These are phyloP conservation scores for Druceiella hillmani DNA, from an alignment of 2,888 invertebrate genomes.

Conservation along the genomic window DNA sequence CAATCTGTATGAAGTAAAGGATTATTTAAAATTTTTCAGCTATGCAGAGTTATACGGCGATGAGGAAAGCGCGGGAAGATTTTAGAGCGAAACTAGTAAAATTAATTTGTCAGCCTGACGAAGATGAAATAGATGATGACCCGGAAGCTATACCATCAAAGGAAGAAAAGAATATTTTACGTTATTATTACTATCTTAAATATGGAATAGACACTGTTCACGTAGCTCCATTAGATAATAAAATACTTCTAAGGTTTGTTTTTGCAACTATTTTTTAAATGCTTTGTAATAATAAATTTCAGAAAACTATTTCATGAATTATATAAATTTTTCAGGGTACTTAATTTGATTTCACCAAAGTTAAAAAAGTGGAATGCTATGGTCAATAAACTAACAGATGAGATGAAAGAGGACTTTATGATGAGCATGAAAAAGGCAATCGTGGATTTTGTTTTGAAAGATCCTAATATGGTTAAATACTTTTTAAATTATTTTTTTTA, in stretches of 20 bases:
- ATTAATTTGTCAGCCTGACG: constrained; percentile 58
- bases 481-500: too few relatives aligned
- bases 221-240: constrained; percentile 76
- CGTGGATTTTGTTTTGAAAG: constrained; percentile 85
- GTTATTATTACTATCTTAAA: constrained; percentile 87
- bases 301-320: constrained; percentile 7
- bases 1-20: constrained; percentile 3
- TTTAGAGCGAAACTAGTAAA: constrained; percentile 76
- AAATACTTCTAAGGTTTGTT: constrained; percentile 58
- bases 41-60: constrained; percentile 60
- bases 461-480: constrained; percentile 61
- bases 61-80: constrained; percentile 72
- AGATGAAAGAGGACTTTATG: constrained; percentile 81
- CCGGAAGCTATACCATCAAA: constrained; percentile 52
- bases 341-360: constrained; percentile 56
- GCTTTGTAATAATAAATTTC: constrained; percentile 6
- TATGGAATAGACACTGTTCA: constrained; percentile 88
- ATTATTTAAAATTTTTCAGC: constrained; percentile 32
- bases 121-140: too few relatives aligned
- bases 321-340: constrained; percentile 45
- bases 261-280: background rate
- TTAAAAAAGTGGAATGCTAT: constrained; percentile 58
- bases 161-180: constrained; percentile 62
- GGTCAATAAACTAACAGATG: constrained; percentile 59
- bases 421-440: constrained; percentile 87